Percentiles rank a stretch among this genome's conserved stretches.
These are phyloP conservation scores for Lottia gigantea DNA, from an alignment of 2,888 invertebrate species.

Conservation along the genomic window DNA sequence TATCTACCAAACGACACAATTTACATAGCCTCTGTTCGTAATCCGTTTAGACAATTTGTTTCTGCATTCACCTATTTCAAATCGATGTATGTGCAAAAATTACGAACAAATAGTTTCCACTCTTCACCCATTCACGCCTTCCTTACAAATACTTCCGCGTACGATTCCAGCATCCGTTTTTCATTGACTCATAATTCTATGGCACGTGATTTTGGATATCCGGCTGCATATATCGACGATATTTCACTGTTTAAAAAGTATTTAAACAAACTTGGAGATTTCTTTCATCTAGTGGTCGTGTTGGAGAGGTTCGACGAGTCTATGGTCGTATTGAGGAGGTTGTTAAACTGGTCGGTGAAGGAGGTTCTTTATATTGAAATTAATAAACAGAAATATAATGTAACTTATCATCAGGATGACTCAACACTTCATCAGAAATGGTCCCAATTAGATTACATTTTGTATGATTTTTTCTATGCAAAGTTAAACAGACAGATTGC, in stretches of 20 bases:
- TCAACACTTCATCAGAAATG: background rate
- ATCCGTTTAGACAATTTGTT: background rate
- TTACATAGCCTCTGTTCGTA: background rate
- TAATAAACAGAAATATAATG: slow-evolving; percentile 20
- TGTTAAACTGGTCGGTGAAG: slow-evolving; percentile 39
- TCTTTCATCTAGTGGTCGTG: slow-evolving; percentile 41
- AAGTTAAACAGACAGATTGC: background rate
- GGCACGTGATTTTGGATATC: slow-evolving; percentile 27
- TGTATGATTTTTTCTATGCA: background rate
- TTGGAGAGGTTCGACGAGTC: slow-evolving; percentile 46
- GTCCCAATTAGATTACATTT: background rate
- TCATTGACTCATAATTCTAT: slow-evolving; percentile 1
- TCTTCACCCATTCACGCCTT: background rate
- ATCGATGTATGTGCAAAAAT: background rate
- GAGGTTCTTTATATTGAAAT: slow-evolving; percentile 36
- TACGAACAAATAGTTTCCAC: background rate
- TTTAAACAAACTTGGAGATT: slow-evolving; percentile 36
- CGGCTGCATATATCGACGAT: slow-evolving; percentile 23
- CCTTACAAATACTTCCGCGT: background rate
- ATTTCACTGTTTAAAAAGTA: slow-evolving; percentile 23
- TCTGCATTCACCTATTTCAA: background rate
- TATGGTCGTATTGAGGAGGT: slow-evolving; percentile 36
- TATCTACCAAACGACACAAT: background rate
- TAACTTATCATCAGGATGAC: background rate
- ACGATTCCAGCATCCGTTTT: background rate